A percentile compares a stretch with the other conserved stretches of the same genome.
phyloP scores from a whole-genome alignment of 2,888 invertebrate genomes.

The Cremastinae sp. region DNA sequence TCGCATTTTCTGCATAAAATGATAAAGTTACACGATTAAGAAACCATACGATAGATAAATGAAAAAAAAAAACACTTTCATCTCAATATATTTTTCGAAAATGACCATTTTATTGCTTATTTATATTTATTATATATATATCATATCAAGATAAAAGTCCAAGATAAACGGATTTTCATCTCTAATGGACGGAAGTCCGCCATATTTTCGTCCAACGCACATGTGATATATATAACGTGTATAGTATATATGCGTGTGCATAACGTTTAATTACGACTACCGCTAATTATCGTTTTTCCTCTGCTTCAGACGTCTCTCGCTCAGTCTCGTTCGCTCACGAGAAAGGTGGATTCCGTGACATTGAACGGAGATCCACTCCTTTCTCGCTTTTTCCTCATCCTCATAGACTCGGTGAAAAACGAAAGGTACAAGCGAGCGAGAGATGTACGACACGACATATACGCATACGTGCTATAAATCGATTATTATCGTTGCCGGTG shows the following conservation, averaged over 20 bases:
- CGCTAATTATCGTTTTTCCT: constrained; percentile 71
- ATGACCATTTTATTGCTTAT: too few relatives aligned
- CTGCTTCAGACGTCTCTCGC: constrained; percentile 27
- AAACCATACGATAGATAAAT: too few relatives aligned
- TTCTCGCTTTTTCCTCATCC: constrained; percentile 22
- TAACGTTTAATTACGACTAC: constrained; percentile 71
- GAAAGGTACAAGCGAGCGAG: constrained; percentile 25
- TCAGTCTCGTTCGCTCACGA: constrained; percentile 15
- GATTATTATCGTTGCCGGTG: constrained; percentile 21
- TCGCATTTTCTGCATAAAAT: too few relatives aligned
- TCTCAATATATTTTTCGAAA: too few relatives aligned
- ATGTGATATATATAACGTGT: background rate
- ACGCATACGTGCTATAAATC: constrained; percentile 20
- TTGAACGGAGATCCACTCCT: constrained; percentile 48
- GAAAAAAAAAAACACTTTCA: too few relatives aligned
- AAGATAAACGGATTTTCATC: too few relatives aligned
- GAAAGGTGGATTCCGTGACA: constrained; percentile 59
- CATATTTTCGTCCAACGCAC: too few relatives aligned
- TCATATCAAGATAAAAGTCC: too few relatives aligned
- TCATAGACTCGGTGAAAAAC: constrained; percentile 33
- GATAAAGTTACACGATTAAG: too few relatives aligned
- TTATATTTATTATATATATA: too few relatives aligned
- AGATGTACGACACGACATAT: constrained; percentile 25
- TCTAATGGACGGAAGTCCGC: too few relatives aligned
- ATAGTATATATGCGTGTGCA: constrained; percentile 55